These are phyloP conservation scores for Cyprinus carpio DNA, from an alignment of 2,113 vertebrate species.

Conservation along the genomic window DNA sequence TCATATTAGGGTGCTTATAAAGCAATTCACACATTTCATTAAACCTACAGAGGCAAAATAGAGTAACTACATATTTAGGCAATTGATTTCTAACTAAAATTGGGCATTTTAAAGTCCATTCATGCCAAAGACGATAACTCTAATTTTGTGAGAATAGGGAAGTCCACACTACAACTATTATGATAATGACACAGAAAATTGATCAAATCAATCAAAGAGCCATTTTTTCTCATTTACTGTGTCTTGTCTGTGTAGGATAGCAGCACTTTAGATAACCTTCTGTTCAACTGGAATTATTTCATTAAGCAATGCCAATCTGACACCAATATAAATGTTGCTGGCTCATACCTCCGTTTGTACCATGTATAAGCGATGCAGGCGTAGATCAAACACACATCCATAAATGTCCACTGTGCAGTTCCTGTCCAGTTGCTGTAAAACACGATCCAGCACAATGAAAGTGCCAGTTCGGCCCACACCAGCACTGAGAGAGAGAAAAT, in stretches of 20 bases:
- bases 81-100: not conserved
- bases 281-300: not conserved
- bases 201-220: too few relatives aligned
- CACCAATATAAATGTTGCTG: not conserved
- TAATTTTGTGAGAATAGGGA: slow-evolving; percentile 51
- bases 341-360: slow-evolving; percentile 92
- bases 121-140: not conserved
- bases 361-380: slow-evolving; percentile 93
- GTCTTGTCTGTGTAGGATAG: not conserved
- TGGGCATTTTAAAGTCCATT: too few relatives aligned
- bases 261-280: slow-evolving; percentile 62
- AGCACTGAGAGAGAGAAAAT: slow-evolving; percentile 72
- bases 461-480: slow-evolving; percentile 96
- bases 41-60: not conserved
- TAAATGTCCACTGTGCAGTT: slow-evolving; percentile 89
- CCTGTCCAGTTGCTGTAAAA: slow-evolving; percentile 88
- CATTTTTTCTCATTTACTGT: not conserved
- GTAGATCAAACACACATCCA: slow-evolving; percentile 87
- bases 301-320: not conserved
- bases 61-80: not conserved
- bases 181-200: not conserved
- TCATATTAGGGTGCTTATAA: not conserved
- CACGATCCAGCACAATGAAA: slow-evolving; percentile 89
- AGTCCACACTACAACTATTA: not conserved
- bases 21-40: not conserved